Conservation (phyloP, 2,797 vertebrate species). For the Tenualosa thibaudeaui region DNA sequence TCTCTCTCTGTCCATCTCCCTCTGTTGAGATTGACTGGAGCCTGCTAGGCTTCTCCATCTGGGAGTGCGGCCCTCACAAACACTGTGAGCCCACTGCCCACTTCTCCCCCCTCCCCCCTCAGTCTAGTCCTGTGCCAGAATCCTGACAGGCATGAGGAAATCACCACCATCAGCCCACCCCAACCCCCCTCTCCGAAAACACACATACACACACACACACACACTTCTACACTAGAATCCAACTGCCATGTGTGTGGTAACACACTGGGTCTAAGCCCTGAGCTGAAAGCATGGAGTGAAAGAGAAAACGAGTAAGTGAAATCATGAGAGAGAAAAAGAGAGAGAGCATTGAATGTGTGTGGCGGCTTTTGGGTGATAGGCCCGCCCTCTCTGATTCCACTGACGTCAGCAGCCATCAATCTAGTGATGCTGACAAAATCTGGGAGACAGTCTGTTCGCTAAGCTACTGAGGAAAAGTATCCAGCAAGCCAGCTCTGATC, state of each 20-base stretch:
- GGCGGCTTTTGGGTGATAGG: not conserved
- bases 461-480: conserved; percentile 34
- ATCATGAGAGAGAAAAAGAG: not conserved
- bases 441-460: conserved; percentile 44
- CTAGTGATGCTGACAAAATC: conserved; percentile 36
- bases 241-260: not conserved
- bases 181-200: not conserved
- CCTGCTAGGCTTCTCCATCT: conserved; percentile 37
- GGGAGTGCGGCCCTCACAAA: conserved; percentile 32
- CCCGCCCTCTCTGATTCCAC: not conserved
- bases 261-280: not conserved
- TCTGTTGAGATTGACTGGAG: not conserved
- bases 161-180: not conserved
- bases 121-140: conserved; percentile 4
- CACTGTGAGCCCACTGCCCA: conserved; percentile 16
- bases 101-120: not conserved
- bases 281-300: not conserved
- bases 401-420: conserved; percentile 19
- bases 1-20: not conserved
- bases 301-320: not conserved
- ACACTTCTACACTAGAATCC: conserved; percentile 32
- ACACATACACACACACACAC: not conserved
- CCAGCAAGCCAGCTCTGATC: not conserved
- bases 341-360: conserved; percentile 8
- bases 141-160: conserved; percentile 34